Percentiles rank a stretch among this genome's conserved stretches.
Evolutionary conservation across 2,888 invertebrate genomes (phyloP).

Genomic region (Drosophila prostipennis): DNA sequence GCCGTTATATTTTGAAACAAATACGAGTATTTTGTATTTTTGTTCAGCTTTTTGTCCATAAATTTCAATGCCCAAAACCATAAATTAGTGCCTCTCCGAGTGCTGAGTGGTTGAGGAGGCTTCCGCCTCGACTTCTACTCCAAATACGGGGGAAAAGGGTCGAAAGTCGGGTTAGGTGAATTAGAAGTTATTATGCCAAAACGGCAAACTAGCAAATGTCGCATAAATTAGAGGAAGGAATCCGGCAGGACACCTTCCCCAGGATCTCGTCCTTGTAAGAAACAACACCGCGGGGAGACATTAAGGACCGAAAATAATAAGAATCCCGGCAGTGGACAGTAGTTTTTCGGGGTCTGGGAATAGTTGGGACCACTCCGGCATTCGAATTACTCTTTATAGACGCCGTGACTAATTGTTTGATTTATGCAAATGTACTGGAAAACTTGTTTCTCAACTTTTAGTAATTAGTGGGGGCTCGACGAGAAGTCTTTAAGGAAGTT

Average conservation of each 20-base stretch:
- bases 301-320: slow-evolving; percentile 57
- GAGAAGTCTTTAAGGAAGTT: slow-evolving; percentile 18
- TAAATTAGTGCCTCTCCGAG: slow-evolving; percentile 66
- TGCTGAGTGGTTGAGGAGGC: slow-evolving; percentile 47
- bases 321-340: slow-evolving; percentile 62
- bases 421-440: slow-evolving; percentile 70
- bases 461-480: slow-evolving; percentile 21
- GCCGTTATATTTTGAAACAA: slow-evolving; percentile 55
- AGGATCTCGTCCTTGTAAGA: slow-evolving; percentile 59
- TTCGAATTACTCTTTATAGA: slow-evolving; percentile 33
- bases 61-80: slow-evolving; percentile 70
- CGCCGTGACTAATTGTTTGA: slow-evolving; percentile 79
- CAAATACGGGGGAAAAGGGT: slow-evolving; percentile 37
- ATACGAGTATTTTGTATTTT: slow-evolving; percentile 55
- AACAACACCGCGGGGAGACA: slow-evolving; percentile 79
- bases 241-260: slow-evolving; percentile 67
- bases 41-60: slow-evolving; percentile 57
- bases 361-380: slow-evolving; percentile 34
- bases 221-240: slow-evolving; percentile 69
- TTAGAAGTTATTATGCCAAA: slow-evolving; percentile 75
- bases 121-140: slow-evolving; percentile 12
- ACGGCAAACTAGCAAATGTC: slow-evolving; percentile 70
- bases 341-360: slow-evolving; percentile 30
- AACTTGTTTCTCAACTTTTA: slow-evolving; percentile 24
- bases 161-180: slow-evolving; percentile 53